Percentiles rank a stretch among this genome's conserved stretches.
phyloP scores from a whole-genome alignment of 2,797 vertebrate species.

The Microctenopoma stevenorrisi region DNA sequence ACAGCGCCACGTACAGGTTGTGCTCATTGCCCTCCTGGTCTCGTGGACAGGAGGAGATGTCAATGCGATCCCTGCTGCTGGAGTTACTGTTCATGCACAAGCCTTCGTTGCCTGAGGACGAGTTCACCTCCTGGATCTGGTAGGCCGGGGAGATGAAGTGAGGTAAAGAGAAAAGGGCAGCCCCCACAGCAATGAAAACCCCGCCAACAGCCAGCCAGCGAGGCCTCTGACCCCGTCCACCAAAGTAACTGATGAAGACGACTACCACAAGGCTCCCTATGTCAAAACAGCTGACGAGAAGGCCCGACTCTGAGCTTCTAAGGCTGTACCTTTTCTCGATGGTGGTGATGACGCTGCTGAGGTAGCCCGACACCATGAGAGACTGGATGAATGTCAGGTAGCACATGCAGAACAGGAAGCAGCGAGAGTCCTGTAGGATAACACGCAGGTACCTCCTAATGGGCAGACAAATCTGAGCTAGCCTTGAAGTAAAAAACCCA shows the following conservation, averaged over 20 bases:
- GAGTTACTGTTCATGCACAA: slow-evolving; percentile 87
- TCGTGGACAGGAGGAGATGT: slow-evolving; percentile 84
- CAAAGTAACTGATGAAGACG: slow-evolving; percentile 98
- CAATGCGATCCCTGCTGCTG: slow-evolving; percentile 78
- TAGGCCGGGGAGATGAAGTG: slow-evolving; percentile 97
- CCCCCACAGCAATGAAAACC: slow-evolving; percentile 91
- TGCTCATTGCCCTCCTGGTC: slow-evolving; percentile 92
- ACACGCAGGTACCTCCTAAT: slow-evolving; percentile 81
- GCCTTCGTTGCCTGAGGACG: slow-evolving; percentile 88
- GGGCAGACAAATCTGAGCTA: slow-evolving; percentile 71
- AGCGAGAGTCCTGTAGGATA: slow-evolving; percentile 91
- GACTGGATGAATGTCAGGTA: slow-evolving; percentile 98
- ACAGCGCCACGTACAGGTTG: slow-evolving; percentile 94
- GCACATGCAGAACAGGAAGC: slow-evolving; percentile 97
- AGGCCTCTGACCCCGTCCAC: slow-evolving; percentile 92
- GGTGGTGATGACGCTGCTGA: slow-evolving; percentile 99
- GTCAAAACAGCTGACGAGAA: slow-evolving; percentile 98
- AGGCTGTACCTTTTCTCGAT: slow-evolving; percentile 98
- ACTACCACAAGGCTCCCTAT: slow-evolving; percentile 96
- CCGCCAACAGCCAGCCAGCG: slow-evolving; percentile 95
- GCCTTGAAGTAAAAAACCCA: slow-evolving; percentile 60
- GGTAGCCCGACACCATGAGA: slow-evolving; percentile 97
- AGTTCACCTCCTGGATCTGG: slow-evolving; percentile 93
- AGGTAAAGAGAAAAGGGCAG: slow-evolving; percentile 94
- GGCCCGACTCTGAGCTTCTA: slow-evolving; percentile 94